phyloP scores from a whole-genome alignment of 2,797 vertebrate species.

The Enteromius trimaculatus region DNA sequence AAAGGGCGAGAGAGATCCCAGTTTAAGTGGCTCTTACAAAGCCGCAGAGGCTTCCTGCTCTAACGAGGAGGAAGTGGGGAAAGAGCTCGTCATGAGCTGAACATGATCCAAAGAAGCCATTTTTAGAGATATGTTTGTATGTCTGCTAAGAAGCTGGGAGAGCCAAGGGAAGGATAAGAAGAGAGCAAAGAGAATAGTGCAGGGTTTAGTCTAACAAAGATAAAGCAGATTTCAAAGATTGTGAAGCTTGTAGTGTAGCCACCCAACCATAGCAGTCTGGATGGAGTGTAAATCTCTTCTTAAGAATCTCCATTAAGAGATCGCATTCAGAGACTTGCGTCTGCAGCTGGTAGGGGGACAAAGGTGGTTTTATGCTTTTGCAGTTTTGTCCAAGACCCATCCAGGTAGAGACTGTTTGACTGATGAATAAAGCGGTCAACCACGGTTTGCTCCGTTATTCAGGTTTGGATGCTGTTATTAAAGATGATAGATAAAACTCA shows the following conservation, averaged over 20 bases:
- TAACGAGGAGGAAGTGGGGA: conserved; percentile 38
- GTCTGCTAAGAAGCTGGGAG: conserved; percentile 14
- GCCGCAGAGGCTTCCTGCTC: conserved; percentile 40
- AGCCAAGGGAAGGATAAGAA: conserved; percentile 23
- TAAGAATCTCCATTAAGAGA: conserved; percentile 24
- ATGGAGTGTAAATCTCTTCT: background rate
- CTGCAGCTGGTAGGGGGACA: background rate
- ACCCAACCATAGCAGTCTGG: conserved; percentile 2
- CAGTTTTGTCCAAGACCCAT: background rate
- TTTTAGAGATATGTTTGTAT: conserved; percentile 46
- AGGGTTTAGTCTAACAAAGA: conserved; percentile 34
- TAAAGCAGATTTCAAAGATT: conserved; percentile 36
- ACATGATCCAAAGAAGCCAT: conserved; percentile 39
- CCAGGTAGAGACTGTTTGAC: background rate
- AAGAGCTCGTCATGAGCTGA: conserved; percentile 49
- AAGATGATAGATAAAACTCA: background rate
- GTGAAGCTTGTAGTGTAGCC: background rate
- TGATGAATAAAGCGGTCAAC: background rate
- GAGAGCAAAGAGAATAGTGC: conserved; percentile 17
- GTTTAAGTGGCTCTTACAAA: conserved; percentile 42
- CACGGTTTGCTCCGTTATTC: background rate
- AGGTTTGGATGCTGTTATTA: background rate
- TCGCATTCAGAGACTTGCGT: background rate
- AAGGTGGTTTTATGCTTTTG: conserved; percentile 14
- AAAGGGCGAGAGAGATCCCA: conserved; percentile 16